A percentile compares a stretch with the other conserved stretches of the same genome.
phyloP scores from a whole-genome alignment of 2,797 vertebrate species.

The Linurgus olivaceus region DNA sequence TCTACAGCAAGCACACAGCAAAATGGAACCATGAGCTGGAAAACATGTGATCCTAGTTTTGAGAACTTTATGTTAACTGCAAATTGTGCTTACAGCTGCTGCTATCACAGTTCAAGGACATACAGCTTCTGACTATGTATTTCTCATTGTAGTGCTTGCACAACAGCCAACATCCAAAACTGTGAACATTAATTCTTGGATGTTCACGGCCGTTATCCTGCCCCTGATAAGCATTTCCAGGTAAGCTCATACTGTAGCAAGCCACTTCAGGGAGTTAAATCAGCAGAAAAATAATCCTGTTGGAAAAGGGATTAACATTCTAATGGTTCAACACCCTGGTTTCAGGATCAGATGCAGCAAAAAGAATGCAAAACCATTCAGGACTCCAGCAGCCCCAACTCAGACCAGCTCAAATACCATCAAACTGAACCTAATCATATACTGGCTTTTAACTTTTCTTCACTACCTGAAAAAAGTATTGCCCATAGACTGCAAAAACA shows the following conservation, averaged over 20 bases:
- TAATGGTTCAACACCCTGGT: background rate
- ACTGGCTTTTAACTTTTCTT: background rate
- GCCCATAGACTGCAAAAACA: background rate
- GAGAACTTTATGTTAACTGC: background rate
- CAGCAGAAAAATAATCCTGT: background rate
- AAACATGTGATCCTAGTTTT: background rate
- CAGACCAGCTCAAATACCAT: background rate
- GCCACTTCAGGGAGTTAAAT: background rate
- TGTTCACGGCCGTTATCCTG: background rate
- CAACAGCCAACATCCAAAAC: background rate
- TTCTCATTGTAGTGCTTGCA: background rate
- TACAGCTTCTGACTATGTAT: accelerated
- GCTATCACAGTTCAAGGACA: background rate
- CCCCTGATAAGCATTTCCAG: background rate
- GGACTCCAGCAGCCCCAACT: background rate
- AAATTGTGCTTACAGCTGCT: background rate
- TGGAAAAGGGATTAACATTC: background rate
- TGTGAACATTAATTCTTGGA: background rate
- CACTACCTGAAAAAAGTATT: background rate
- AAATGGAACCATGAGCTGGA: background rate
- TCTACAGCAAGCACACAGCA: background rate
- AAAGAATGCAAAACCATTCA: background rate
- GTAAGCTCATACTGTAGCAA: background rate
- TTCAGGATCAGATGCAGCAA: background rate
- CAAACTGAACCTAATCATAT: background rate